These are phyloP conservation scores for Gobio gobio DNA, from an alignment of 2,113 vertebrate species.

Conservation along the genomic window DNA sequence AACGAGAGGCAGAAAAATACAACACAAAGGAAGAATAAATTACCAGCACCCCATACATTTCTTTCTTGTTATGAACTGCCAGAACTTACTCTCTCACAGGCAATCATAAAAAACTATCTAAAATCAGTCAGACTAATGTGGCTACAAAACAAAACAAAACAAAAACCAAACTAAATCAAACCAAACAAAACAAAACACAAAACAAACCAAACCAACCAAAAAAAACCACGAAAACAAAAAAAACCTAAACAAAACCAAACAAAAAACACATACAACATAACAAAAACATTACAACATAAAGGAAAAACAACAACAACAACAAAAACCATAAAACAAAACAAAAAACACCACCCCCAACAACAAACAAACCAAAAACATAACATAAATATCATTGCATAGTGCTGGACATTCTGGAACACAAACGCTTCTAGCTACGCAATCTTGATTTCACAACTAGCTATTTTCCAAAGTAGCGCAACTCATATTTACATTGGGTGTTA, in stretches of 20 bases:
- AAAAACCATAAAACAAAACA: not conserved
- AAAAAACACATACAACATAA: not conserved
- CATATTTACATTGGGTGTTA: not conserved
- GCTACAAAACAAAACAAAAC: not conserved
- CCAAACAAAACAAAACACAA: not conserved
- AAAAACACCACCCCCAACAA: not conserved
- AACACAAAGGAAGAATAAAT: not conserved
- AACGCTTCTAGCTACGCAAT: no score
- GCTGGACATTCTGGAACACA: no score
- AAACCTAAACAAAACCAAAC: no score
- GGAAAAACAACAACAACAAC: not conserved
- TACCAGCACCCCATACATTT: not conserved
- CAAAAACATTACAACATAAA: not conserved
- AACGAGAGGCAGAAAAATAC: not conserved
- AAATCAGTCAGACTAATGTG: not conserved
- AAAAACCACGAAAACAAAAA: not conserved
- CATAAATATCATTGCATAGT: no score
- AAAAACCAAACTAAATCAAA: not conserved
- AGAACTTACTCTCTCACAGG: not conserved
- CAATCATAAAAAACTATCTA: not conserved
- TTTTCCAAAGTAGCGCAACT: not conserved
- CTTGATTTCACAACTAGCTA: not conserved
- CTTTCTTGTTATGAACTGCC: constrained; percentile 4
- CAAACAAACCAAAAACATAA: not conserved
- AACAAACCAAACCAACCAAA: not conserved